A percentile compares a stretch with the other conserved stretches of the same genome.
These are phyloP conservation scores for Scaptomyza tumidula DNA, from an alignment of 2,888 invertebrate genomes.

Conservation along the genomic window DNA sequence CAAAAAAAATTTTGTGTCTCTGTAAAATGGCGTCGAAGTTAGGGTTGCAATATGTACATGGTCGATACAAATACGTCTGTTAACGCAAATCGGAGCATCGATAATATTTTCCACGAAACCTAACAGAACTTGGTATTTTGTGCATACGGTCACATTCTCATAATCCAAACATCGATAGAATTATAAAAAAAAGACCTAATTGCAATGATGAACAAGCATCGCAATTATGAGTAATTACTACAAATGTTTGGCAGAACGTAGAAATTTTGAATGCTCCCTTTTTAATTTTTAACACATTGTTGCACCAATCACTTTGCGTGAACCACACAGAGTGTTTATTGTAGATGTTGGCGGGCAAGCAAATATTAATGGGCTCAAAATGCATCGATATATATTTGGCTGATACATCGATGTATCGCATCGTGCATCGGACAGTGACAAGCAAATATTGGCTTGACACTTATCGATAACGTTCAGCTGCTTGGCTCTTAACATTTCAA, in stretches of 20 bases:
- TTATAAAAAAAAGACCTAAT: no score
- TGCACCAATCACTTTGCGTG: no score
- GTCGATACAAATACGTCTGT: constrained; percentile 8
- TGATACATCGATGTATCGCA: not conserved
- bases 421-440: constrained; percentile 26
- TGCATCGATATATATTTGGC: not conserved
- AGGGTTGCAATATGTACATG: constrained; percentile 36
- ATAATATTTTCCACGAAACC: not conserved
- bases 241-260: no score
- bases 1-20: constrained; percentile 42
- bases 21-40: constrained; percentile 70
- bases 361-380: not conserved
- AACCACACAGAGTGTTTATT: not conserved
- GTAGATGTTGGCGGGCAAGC: not conserved
- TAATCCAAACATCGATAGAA: not conserved
- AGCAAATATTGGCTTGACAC: constrained; percentile 22
- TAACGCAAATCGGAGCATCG: constrained; percentile 1
- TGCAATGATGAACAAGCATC: no score
- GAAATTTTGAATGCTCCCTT: no score
- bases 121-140: not conserved
- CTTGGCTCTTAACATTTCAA: not conserved
- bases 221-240: not conserved
- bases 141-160: constrained; percentile 25
- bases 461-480: constrained; percentile 29
- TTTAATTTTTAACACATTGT: no score